Evolutionary conservation across 2,888 invertebrate genomes (phyloP).

Genomic region (Dryococelus australis): DNA sequence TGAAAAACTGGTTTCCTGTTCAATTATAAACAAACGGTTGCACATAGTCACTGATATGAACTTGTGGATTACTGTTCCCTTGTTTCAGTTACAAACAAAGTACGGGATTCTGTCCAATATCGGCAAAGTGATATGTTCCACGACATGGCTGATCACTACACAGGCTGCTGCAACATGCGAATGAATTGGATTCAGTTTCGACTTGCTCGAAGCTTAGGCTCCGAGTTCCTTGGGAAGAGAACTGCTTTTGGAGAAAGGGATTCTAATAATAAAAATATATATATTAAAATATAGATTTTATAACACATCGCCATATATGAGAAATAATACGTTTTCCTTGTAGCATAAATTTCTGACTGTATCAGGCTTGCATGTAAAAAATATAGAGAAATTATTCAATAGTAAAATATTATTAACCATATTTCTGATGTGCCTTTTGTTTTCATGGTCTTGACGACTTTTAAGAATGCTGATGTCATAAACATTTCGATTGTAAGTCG

Average conservation of each 20-base stretch:
- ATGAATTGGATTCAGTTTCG: background rate
- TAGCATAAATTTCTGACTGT: too few species aligned
- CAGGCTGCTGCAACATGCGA: background rate
- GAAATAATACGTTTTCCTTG: too few species aligned
- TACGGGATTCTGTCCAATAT: background rate
- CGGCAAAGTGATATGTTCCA: background rate
- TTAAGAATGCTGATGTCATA: too few species aligned
- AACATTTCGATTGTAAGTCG: too few species aligned
- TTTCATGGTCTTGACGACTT: too few species aligned
- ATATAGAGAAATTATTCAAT: too few species aligned
- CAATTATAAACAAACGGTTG: too few species aligned
- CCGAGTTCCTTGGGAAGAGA: background rate
- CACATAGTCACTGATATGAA: too few species aligned
- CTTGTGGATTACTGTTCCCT: background rate
- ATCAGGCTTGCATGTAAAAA: too few species aligned
- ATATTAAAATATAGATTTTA: background rate
- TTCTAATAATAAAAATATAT: background rate
- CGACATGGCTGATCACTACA: background rate
- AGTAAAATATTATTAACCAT: too few species aligned
- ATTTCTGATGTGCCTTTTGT: too few species aligned
- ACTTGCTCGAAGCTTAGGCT: background rate
- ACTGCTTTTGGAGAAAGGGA: background rate
- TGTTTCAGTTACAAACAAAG: background rate
- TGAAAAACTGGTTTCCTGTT: too few species aligned
- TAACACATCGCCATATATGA: background rate